Evolutionary conservation across 2,113 vertebrate genomes (phyloP).

Genomic region (Nematolebias whitei): DNA sequence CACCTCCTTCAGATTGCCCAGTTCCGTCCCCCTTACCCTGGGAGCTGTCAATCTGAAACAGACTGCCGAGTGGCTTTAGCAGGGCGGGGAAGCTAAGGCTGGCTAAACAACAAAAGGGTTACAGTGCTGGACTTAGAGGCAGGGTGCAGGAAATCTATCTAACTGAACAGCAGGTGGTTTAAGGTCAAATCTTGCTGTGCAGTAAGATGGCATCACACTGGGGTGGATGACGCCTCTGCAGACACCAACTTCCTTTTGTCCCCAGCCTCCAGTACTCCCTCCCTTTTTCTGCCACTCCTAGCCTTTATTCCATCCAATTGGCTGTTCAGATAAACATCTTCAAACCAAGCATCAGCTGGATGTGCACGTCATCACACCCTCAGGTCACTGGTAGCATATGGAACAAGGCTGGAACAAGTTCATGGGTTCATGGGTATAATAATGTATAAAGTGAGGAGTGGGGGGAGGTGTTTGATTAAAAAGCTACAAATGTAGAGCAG

Average conservation of each 20-base stretch:
- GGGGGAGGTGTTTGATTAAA: constrained; percentile 20
- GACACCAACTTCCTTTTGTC: constrained; percentile 55
- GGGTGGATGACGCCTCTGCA: constrained; percentile 28
- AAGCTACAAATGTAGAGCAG: constrained; percentile 10
- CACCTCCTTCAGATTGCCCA: constrained; percentile 48
- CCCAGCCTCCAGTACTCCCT: constrained; percentile 7
- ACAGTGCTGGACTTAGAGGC: constrained; percentile 17
- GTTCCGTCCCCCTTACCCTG: constrained; percentile 40
- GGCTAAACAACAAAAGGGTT: constrained; percentile 43
- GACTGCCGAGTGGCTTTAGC: constrained; percentile 29
- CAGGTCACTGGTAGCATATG: constrained; percentile 61
- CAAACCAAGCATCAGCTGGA: constrained; percentile 39
- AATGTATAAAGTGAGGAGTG: not conserved
- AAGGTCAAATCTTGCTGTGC: constrained; percentile 54
- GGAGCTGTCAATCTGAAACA: constrained; percentile 66
- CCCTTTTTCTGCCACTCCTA: constrained; percentile 8
- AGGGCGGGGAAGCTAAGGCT: constrained; percentile 10
- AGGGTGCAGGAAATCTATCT: constrained; percentile 40
- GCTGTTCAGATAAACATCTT: constrained; percentile 46
- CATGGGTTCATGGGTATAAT: constrained; percentile 29
- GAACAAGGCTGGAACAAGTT: constrained; percentile 41
- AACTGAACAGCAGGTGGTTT: constrained; percentile 56
- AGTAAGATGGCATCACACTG: constrained; percentile 48
- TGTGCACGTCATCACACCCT: constrained; percentile 27
- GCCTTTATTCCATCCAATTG: constrained; percentile 31